Evolutionary conservation across 2,797 vertebrate species (phyloP), one percentile per base, ranked within the genome.

Genomic region (Antrozous pallidus): DNA sequence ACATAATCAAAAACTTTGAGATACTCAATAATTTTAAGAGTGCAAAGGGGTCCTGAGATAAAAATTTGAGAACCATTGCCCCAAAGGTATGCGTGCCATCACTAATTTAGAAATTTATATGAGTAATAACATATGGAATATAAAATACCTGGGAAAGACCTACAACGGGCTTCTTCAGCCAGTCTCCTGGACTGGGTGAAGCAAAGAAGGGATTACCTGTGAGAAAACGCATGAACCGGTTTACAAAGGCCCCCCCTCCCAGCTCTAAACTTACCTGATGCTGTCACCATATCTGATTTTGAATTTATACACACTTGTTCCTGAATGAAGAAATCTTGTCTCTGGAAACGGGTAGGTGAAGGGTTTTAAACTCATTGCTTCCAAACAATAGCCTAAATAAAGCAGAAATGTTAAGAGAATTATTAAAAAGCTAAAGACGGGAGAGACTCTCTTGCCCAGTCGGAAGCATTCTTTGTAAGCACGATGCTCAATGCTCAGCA

Each of bases 301-400:
- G 96, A 99, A 98, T 95, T 98, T 99, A 97, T 98, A 99, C 58
- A 99, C 97, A 17, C 91, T 94, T 88, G 93, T 45, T 56, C 98
- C 98, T 42, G 98, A 98, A 95, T 98, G 98, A 96, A 99, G 95
- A 92, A 98, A 97, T 17, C 99, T 98, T 0, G 98, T 99, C 97
- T 99, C 98, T 49, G 98, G 98, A 42, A 98, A 40, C 1, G 98
- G 98, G 94, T 98, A 99, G 7, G 98, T 98, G 96, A 99, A 99
- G 17, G 97, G 71, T 93, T 98, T 98, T 95, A 99, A 96, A 38
- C 98, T 82, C 98, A 99, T 99, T 78, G 93, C 58, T 84, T 93
- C 94, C 77, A 78, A 96, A 93, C 3, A 26, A 49, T 38, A 96
- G 38, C 93, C 97, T 97, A 95, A 74, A 56, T 56, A 95, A 95